A percentile compares a stretch with the other conserved stretches of the same genome.
phyloP scores from a whole-genome alignment of 2,888 invertebrate species.

The Ernsta delagoae region DNA sequence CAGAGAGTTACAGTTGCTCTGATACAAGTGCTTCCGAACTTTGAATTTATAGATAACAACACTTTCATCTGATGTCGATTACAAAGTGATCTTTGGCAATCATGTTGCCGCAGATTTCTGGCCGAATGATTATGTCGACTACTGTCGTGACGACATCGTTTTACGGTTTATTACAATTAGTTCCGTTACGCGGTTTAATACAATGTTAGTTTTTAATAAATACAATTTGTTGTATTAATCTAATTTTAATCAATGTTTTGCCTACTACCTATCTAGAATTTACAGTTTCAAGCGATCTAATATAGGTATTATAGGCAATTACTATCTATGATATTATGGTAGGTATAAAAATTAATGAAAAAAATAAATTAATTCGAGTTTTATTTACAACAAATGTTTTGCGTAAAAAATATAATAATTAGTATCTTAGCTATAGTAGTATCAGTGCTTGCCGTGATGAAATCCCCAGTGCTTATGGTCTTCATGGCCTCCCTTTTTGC shows the following conservation, averaged over 20 bases:
- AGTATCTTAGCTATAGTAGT: conserved; percentile 55
- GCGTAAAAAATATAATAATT: conserved; percentile 57
- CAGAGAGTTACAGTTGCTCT: conserved; percentile 62
- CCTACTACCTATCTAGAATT: no score
- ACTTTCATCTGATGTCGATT: conserved; percentile 77
- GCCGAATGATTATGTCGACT: conserved; percentile 69
- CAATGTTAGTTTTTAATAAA: neutral
- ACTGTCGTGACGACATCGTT: conserved; percentile 70
- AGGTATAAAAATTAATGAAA: no score
- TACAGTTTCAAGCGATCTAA: no score
- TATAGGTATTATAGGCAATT: no score
- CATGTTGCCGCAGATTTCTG: conserved; percentile 78
- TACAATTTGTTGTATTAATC: neutral
- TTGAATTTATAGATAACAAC: conserved; percentile 80
- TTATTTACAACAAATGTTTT: no score
- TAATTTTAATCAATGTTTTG: neutral
- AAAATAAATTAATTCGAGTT: no score
- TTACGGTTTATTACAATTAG: conserved; percentile 71
- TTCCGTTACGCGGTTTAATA: conserved; percentile 59
- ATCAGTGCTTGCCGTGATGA: conserved; percentile 84
- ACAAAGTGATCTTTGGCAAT: conserved; percentile 79
- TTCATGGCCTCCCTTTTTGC: conserved; percentile 91
- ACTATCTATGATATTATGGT: no score
- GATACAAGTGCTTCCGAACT: conserved; percentile 69
- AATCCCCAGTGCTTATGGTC: conserved; percentile 91